Conservation (phyloP, 2,888 invertebrate genomes). For the Rapana venosa region DNA sequence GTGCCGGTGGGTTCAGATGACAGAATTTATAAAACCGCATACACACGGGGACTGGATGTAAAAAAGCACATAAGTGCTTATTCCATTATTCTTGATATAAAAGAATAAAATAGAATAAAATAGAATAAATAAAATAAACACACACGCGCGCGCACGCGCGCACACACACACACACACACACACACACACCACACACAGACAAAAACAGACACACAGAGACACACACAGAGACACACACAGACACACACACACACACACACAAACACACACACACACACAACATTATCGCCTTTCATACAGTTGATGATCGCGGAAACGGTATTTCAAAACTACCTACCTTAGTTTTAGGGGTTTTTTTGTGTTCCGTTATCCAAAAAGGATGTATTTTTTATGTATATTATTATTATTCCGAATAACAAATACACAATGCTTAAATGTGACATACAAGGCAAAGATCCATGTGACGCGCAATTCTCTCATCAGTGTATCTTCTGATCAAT, state of each 20-base stretch:
- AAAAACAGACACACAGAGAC: conserved; percentile 17
- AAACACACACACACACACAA: neutral
- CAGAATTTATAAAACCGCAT: too few species aligned
- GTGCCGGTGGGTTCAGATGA: too few species aligned
- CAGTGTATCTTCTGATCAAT: too few species aligned
- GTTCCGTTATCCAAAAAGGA: neutral
- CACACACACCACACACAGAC: conserved; percentile 5
- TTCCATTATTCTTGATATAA: too few species aligned
- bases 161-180: neutral
- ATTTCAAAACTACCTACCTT: too few species aligned
- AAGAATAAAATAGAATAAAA: too few species aligned
- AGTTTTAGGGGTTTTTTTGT: neutral
- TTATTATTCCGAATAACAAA: neutral
- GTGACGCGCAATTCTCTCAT: too few species aligned
- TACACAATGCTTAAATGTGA: neutral
- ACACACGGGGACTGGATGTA: too few species aligned
- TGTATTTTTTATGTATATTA: neutral
- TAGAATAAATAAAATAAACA: too few species aligned
- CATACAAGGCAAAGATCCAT: too few species aligned
- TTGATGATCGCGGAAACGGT: neutral
- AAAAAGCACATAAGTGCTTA: too few species aligned
- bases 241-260: conserved; percentile 18
- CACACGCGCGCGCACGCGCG: neutral
- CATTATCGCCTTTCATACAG: neutral
- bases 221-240: conserved; percentile 19